These are phyloP conservation scores for Platyura marginata DNA, from an alignment of 1,140 invertebrate genomes.

Conservation along the genomic window DNA sequence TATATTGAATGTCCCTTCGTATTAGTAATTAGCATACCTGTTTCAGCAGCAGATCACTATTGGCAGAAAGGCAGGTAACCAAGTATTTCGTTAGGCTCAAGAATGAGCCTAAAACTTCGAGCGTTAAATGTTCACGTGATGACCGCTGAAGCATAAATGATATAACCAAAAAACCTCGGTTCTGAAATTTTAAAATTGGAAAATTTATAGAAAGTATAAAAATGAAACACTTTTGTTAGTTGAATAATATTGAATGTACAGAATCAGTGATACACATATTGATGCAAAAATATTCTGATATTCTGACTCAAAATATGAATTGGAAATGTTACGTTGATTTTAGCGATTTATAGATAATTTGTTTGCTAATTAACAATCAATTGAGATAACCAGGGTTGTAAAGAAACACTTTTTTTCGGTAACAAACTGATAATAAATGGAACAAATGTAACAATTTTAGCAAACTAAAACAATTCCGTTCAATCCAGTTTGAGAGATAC, in stretches of 20 bases:
- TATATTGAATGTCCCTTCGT: no score
- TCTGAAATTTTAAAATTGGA: slow-evolving; percentile 19
- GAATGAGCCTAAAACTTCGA: slow-evolving; percentile 84
- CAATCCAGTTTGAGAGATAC: no score
- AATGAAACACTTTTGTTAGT: no score
- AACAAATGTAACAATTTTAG: no score
- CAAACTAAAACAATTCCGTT: no score
- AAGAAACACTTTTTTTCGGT: no score
- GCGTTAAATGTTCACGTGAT: slow-evolving; percentile 81
- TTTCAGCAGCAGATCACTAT: slow-evolving; percentile 88
- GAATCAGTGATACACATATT: no score
- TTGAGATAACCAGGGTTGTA: no score
- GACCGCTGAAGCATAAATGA: slow-evolving; percentile 91
- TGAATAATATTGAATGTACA: no score
- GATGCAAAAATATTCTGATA: neutral
- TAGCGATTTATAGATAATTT: neutral
- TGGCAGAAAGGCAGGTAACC: slow-evolving; percentile 79
- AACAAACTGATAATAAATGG: no score
- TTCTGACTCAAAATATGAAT: neutral
- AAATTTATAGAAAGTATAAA: no score
- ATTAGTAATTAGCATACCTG: slow-evolving; percentile 40
- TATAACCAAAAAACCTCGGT: slow-evolving; percentile 93
- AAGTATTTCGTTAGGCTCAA: slow-evolving; percentile 91
- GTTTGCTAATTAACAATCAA: no score
- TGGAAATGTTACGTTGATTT: neutral